Percentiles rank a stretch among this genome's conserved stretches.
phyloP scores from a whole-genome alignment of 2,797 vertebrate species.

The Acanthornis magna region DNA sequence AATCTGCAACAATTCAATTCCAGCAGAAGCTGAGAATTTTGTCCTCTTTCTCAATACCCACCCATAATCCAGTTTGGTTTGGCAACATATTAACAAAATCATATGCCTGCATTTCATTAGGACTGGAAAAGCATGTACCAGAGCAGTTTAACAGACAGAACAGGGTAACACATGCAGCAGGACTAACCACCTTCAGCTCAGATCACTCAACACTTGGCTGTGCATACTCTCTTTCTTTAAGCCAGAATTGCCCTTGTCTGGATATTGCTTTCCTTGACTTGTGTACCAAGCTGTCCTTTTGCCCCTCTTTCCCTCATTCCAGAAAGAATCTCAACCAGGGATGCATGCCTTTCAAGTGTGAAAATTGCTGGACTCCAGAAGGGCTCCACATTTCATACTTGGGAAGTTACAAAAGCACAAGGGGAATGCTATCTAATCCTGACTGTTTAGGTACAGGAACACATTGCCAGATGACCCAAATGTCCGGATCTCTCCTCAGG shows the following conservation, averaged over 20 bases:
- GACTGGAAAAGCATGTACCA: neutral
- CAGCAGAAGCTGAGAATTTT: neutral
- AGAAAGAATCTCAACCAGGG: neutral
- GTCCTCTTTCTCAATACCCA: neutral
- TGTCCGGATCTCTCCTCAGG: neutral
- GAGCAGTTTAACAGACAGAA: neutral
- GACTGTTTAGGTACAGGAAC: neutral
- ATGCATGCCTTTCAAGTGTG: neutral
- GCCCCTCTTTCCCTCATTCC: neutral
- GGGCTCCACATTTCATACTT: neutral
- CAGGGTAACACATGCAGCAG: neutral
- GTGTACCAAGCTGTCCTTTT: neutral
- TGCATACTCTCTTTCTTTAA: neutral
- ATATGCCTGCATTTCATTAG: neutral
- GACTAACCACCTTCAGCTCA: neutral
- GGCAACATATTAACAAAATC: neutral
- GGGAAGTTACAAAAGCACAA: neutral
- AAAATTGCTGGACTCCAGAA: slow-evolving; percentile 15
- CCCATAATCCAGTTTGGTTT: neutral
- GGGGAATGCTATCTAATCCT: slow-evolving; percentile 9
- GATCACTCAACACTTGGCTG: neutral
- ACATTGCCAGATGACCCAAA: neutral
- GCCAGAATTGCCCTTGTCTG: neutral
- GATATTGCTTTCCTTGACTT: neutral
- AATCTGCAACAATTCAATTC: neutral